Evolutionary conservation across 2,888 invertebrate species (phyloP).

Genomic region (Deilephila porcellus): DNA sequence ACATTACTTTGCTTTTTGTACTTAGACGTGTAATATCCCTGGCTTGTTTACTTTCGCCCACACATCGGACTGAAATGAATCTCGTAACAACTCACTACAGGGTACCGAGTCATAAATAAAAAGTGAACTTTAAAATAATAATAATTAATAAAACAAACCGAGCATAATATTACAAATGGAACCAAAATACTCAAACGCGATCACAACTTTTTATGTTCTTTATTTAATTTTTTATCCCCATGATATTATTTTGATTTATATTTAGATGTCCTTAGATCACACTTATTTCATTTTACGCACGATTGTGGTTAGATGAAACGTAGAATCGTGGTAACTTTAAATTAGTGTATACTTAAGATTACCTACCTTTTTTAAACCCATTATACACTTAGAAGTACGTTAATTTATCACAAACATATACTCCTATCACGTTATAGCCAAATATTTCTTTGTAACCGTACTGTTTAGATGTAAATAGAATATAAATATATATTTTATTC

Average conservation of each 20-base stretch:
- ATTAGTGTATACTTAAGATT: slow-evolving; percentile 46
- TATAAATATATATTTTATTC: slow-evolving; percentile 66
- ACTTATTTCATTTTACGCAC: slow-evolving; percentile 1
- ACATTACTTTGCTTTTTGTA: slow-evolving; percentile 34
- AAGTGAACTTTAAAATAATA: slow-evolving; percentile 49
- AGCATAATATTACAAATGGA: slow-evolving; percentile 65
- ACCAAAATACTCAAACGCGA: slow-evolving; percentile 76
- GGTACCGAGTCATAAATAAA: slow-evolving; percentile 71
- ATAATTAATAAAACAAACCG: slow-evolving; percentile 56
- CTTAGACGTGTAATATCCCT: slow-evolving; percentile 58
- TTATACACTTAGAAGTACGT: slow-evolving; percentile 62
- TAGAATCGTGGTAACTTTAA: slow-evolving; percentile 36
- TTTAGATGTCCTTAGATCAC: background rate
- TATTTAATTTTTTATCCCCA: slow-evolving; percentile 39
- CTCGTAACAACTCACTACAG: slow-evolving; percentile 75
- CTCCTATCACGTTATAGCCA: slow-evolving; percentile 82
- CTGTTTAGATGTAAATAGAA: slow-evolving; percentile 77
- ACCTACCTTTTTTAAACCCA: slow-evolving; percentile 42
- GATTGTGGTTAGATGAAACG: background rate
- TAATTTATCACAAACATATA: slow-evolving; percentile 61
- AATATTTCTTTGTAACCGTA: slow-evolving; percentile 79
- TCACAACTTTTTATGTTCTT: slow-evolving; percentile 69
- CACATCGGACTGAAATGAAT: slow-evolving; percentile 64
- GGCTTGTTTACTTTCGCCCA: slow-evolving; percentile 51
- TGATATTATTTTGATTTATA: slow-evolving; percentile 58